Evolutionary conservation across 2,888 invertebrate genomes (phyloP).

Genomic region (Agrypnus murinus): DNA sequence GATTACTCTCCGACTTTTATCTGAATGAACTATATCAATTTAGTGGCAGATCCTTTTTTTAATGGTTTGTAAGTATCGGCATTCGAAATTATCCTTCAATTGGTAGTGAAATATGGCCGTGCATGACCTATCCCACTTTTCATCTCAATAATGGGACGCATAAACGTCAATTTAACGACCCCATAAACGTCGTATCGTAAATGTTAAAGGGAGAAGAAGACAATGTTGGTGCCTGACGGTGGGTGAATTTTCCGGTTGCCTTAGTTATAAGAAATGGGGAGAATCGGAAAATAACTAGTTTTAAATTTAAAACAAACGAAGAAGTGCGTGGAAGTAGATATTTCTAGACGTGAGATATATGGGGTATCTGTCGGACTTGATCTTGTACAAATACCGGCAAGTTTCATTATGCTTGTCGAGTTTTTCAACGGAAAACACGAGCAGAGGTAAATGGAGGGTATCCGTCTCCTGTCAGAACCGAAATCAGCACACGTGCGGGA

Average conservation of each 20-base stretch:
- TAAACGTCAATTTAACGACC: conserved; percentile 38
- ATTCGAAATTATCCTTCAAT: too few species aligned
- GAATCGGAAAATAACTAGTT: too few species aligned
- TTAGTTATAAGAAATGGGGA: background rate
- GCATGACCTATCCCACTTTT: background rate
- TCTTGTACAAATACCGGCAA: conserved; percentile 53
- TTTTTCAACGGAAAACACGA: conserved; percentile 51
- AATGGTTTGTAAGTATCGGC: too few species aligned
- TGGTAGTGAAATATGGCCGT: too few species aligned
- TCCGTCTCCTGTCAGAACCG: conserved; percentile 53
- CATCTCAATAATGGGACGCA: conserved; percentile 33
- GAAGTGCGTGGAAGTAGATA: conserved; percentile 30
- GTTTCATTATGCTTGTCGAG: conserved; percentile 55
- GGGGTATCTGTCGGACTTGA: conserved; percentile 48
- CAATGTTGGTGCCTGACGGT: too few species aligned
- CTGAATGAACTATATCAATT: too few species aligned
- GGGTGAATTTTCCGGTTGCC: background rate
- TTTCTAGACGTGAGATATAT: conserved; percentile 43
- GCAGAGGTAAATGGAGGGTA: conserved; percentile 55
- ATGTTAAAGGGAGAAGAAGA: conserved; percentile 13
- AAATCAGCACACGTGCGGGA: conserved; percentile 50
- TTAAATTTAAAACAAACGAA: too few species aligned
- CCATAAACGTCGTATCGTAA: conserved; percentile 32
- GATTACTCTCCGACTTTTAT: too few species aligned
- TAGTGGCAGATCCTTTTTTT: too few species aligned